A percentile compares a stretch with the other conserved stretches of the same genome.
Evolutionary conservation across 2,888 invertebrate genomes (phyloP).

Genomic region (Spodoptera exigua): DNA sequence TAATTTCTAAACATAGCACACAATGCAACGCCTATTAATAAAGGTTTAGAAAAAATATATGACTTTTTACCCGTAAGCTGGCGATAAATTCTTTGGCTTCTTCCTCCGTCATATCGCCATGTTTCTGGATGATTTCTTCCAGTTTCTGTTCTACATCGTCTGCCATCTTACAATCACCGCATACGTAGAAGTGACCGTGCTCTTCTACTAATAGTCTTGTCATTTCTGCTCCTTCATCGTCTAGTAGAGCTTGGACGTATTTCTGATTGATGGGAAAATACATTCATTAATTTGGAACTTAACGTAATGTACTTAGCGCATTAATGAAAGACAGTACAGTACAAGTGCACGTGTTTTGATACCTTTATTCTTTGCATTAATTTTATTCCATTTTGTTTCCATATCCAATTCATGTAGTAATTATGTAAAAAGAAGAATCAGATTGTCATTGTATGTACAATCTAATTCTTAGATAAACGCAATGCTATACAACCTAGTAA

Average conservation of each 20-base stretch:
- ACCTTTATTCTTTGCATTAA: no score
- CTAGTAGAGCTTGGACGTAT: slow-evolving; percentile 96
- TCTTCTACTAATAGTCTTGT: slow-evolving; percentile 93
- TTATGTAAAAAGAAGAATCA: no score
- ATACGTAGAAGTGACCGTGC: slow-evolving; percentile 97
- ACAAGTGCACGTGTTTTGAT: no score
- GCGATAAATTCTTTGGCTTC: slow-evolving; percentile 95
- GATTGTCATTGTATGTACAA: no score
- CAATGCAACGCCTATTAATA: neutral
- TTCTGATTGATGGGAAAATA: slow-evolving; percentile 89
- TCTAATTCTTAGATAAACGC: no score
- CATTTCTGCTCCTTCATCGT: slow-evolving; percentile 93
- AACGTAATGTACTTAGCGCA: no score
- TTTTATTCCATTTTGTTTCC: no score
- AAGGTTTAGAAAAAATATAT: neutral
- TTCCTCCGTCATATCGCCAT: slow-evolving; percentile 92
- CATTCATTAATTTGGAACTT: no score
- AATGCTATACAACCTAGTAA: no score
- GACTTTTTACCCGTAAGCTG: slow-evolving; percentile 92
- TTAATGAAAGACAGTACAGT: no score
- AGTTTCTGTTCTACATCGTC: slow-evolving; percentile 97
- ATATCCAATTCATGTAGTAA: no score
- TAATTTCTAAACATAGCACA: no score
- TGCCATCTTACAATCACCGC: slow-evolving; percentile 99
- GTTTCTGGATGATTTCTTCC: slow-evolving; percentile 91